A percentile compares a stretch with the other conserved stretches of the same genome.
phyloP scores from a whole-genome alignment of 2,113 vertebrate species.

The Campylorhamphus procurvoides region DNA sequence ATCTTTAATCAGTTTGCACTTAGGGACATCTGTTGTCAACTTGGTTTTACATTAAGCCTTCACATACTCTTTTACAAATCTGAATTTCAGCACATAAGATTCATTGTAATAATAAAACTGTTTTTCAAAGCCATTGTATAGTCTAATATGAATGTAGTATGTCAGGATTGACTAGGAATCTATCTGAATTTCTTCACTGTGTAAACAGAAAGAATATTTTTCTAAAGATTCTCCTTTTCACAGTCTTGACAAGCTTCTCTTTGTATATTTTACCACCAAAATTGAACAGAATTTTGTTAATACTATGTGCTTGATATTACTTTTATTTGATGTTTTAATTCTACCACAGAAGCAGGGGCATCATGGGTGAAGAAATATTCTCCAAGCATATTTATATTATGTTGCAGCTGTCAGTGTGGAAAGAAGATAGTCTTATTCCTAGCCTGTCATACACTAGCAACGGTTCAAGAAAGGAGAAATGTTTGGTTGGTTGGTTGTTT shows the following conservation, averaged over 20 bases:
- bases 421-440: neutral
- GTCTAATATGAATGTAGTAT: neutral
- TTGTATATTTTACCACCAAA: neutral
- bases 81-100: neutral
- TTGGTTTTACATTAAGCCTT: neutral
- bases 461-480: neutral
- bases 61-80: neutral
- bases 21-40: neutral
- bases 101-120: neutral
- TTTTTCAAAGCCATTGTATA: neutral
- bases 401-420: neutral
- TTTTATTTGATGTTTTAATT: neutral
- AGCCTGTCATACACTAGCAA: neutral
- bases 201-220: neutral
- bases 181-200: neutral
- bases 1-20: neutral
- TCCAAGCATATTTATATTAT: neutral
- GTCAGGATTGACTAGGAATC: neutral
- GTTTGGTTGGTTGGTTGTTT: too few relatives aligned
- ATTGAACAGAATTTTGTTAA: neutral
- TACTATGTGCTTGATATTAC: neutral
- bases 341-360: accelerated
- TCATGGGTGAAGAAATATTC: neutral
- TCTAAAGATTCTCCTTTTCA: neutral
- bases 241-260: neutral